Evolutionary conservation across 2,797 vertebrate species (phyloP), one percentile per base, ranked within the genome.

Genomic region (Syndactyla subalaris): DNA sequence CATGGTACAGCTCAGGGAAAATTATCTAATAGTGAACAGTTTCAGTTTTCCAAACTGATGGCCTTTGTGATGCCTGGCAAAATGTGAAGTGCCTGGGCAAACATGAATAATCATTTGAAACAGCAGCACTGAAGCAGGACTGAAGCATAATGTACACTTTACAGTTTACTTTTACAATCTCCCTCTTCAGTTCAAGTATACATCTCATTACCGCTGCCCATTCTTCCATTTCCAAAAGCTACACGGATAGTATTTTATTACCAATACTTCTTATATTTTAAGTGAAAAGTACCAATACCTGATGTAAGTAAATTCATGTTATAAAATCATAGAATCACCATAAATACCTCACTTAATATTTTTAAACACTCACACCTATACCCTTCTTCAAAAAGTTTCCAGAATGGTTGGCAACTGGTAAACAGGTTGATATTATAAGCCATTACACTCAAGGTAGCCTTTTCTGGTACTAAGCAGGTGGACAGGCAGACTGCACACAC

Each of bases 201-300:
- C 38, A 54, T 32, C 76, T 92, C 0, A 0, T 19, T 49, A 68
- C 19, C 1, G 0, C 17, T 32, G 52, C 16, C 8, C 13, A 16
- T 29, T 92, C 51, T 52, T 73, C 74, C 41, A 4, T 13, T 76
- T 58, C 84, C 8, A 3, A 88, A 83, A 91, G 36, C 39, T 58
- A 70, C 1, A 1, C 3, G 1, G 23, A 22, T 51, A 61, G 20
- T 29, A 32, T 71, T 85, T 57, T n/a, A 71, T 59, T n/a, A 79
- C 11, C 5, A 18, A 15, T 30, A 4, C 7, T 39, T 79, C 10
- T n/a, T n/a, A 23, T 14, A 72, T 65, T 63, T 61, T 39, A 70
- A 88, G 45, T 67, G 39, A 71, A 65, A 71, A 88, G 14, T 68
- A 10, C 27, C 51, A 58, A 46, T 14, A 62, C 24, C 16, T 1